phyloP scores from a whole-genome alignment of 2,113 vertebrate genomes.

The Brachyistius frenatus region DNA sequence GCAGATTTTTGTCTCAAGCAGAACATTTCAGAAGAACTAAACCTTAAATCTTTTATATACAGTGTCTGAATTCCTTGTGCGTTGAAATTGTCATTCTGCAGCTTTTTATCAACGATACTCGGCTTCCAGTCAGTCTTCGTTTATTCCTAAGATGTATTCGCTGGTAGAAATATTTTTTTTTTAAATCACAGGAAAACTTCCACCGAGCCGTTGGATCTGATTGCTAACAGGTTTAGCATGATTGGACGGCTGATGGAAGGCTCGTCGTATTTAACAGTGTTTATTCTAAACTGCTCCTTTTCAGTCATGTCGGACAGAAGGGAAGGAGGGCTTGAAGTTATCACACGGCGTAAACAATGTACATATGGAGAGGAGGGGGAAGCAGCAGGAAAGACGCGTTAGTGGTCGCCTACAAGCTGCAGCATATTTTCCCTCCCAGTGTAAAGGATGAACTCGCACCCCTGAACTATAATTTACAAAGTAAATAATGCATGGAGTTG shows the following conservation, averaged over 20 bases:
- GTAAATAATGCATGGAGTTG: background rate
- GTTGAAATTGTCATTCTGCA: too few species aligned
- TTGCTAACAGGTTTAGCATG: conserved; percentile 16
- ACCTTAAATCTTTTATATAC: too few species aligned
- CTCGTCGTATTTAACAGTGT: conserved; percentile 1
- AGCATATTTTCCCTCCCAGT: background rate
- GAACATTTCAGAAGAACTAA: too few species aligned
- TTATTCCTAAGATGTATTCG: background rate
- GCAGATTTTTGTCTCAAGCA: background rate
- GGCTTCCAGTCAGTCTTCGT: too few species aligned
- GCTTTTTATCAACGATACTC: too few species aligned
- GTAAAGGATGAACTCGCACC: background rate
- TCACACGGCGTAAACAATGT: conserved; percentile 6
- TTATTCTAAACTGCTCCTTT: background rate
- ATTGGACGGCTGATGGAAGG: conserved; percentile 27
- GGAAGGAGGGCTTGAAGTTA: conserved; percentile 1
- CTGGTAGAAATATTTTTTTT: background rate
- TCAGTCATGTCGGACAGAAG: background rate
- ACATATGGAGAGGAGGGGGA: conserved; percentile 30
- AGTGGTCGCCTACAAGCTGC: background rate
- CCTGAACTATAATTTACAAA: background rate
- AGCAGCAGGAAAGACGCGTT: background rate
- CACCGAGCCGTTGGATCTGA: background rate
- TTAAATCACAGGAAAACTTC: background rate
- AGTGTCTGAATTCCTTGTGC: too few species aligned